Evolutionary conservation across 2,113 vertebrate species (phyloP).

Genomic region (Peucedramus taeniatus): DNA sequence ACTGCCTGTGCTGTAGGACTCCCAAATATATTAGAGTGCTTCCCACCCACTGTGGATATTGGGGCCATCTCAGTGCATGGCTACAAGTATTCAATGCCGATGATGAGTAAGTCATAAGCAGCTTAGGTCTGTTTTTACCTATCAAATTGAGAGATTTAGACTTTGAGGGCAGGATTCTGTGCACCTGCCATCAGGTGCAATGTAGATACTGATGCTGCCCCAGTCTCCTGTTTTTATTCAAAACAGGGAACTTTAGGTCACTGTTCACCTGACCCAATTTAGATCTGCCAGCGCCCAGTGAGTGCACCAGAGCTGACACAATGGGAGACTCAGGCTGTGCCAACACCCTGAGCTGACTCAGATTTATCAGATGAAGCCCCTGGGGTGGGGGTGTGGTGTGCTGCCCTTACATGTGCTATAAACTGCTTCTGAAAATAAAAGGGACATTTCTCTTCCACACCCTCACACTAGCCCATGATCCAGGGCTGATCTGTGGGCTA

Average conservation of each 20-base stretch:
- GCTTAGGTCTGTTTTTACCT: background rate
- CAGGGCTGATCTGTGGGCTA: background rate
- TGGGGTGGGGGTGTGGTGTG: too few relatives aligned
- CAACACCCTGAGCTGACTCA: background rate
- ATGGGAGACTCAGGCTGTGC: background rate
- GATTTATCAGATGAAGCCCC: background rate
- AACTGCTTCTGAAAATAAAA: background rate
- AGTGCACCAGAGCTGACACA: background rate
- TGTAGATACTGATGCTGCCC: background rate
- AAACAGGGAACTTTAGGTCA: background rate
- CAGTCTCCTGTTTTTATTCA: background rate
- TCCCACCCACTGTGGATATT: background rate
- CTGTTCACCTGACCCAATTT: background rate
- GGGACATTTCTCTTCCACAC: background rate
- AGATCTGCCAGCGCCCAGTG: background rate
- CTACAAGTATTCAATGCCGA: background rate
- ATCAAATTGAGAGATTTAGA: rapidly evolving
- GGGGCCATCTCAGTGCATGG: background rate
- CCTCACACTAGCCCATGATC: background rate
- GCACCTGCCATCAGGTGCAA: background rate
- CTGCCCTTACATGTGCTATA: background rate
- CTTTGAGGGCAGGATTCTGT: background rate
- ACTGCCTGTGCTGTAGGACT: rapidly evolving
- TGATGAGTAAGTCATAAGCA: background rate
- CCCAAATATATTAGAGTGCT: background rate